Base-by-base conservation (phyloP, 2,888 invertebrate species). In the Cheilosia pagana region DNA sequence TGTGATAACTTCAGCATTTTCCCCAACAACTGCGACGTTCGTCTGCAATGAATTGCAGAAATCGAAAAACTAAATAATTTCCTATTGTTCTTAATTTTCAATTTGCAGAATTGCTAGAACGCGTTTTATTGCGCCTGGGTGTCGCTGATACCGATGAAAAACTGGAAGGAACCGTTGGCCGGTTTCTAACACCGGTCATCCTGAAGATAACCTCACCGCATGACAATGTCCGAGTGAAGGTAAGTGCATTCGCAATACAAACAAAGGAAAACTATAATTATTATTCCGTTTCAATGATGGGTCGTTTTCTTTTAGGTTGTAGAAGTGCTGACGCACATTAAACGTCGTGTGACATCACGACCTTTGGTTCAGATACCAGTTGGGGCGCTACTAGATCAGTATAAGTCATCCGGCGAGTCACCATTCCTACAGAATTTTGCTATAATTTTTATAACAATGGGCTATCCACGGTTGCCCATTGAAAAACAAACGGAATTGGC, bases 371-470 rank as follows among this genome's bases (percentile, higher is more conserved):
- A 96, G 91, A 93, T 98, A 76, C 98, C 98, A 0, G 95, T 98
- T 10, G 95, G 97, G 88, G 95, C 95, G 5, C 93, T 98, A 16
- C 92, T 98, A 60, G 93, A 95, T 59, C 96, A 96, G 86, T 98
- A 98, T 91, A 94, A 94, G 89, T 94, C 96, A 5, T 87, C 89
- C 0, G 87, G 88, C 1, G 93, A 94, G 95, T 89, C 97, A 95
- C 93, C 96, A 95, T 89, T 90, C 89, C 94, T 94, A 21, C 93
- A 98, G 96, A 98, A 98, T 92, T 98, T 98, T 90, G 95, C 97
- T 12, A 96, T 98, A 74, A 97, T 98, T 88, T 98, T 98, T 90
- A 95, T 98, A 85, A 97, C 97, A 89, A 94, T 97, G 94, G 98
- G 98, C 8, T 98, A 95, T 92, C 97, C 98, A 0, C 93, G 98